phyloP scores from a whole-genome alignment of 2,797 vertebrate genomes.

The Epinephelus malabaricus region DNA sequence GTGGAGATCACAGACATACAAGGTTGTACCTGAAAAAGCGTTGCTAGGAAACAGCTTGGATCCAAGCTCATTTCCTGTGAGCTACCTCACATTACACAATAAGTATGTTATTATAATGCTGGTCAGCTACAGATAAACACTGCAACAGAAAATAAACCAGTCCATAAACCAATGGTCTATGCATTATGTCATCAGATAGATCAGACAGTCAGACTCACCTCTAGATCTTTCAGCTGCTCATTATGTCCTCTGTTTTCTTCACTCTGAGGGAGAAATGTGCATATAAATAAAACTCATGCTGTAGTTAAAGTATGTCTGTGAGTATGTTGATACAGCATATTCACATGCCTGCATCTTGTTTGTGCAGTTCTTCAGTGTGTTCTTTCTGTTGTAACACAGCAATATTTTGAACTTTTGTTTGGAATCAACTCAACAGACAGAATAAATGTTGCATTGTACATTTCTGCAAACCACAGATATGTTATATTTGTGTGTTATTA shows the following conservation, averaged over 20 bases:
- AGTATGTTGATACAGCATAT: not conserved
- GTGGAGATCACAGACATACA: not conserved
- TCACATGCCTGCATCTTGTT: not conserved
- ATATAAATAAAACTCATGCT: not conserved
- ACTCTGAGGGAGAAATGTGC: constrained; percentile 8
- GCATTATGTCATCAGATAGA: not conserved
- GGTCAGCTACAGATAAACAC: not conserved
- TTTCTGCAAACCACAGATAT: too few relatives aligned
- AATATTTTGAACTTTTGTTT: too few relatives aligned
- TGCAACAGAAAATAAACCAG: not conserved
- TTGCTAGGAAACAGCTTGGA: constrained; percentile 14
- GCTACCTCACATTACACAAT: not conserved
- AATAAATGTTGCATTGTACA: too few relatives aligned
- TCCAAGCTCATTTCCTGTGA: not conserved
- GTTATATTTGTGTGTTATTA: too few relatives aligned
- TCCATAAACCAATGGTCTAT: not conserved
- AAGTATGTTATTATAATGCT: not conserved
- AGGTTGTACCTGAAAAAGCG: not conserved
- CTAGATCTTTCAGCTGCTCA: not conserved
- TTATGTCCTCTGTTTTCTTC: not conserved
- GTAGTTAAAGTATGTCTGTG: not conserved
- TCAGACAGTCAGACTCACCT: constrained; percentile 10
- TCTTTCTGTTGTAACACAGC: not conserved
- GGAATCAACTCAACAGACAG: too few relatives aligned
- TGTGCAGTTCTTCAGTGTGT: not conserved